A percentile compares a stretch with the other conserved stretches of the same genome.
These are phyloP conservation scores for Cyphomyrus plagiostoma DNA, from an alignment of 2,113 vertebrate species.

Conservation along the genomic window DNA sequence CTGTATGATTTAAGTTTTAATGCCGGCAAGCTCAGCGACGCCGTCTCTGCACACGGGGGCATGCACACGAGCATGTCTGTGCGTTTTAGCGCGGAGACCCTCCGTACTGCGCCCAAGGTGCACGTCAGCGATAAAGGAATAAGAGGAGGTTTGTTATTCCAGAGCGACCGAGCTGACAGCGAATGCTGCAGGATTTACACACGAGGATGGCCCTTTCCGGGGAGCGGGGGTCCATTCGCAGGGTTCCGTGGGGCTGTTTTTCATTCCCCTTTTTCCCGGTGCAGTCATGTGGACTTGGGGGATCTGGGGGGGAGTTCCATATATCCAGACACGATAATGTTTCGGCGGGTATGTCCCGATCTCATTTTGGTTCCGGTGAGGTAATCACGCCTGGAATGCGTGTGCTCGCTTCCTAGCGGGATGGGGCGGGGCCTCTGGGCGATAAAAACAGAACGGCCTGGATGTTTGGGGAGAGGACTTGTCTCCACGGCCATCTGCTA, in stretches of 20 bases:
- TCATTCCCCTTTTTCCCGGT: background rate
- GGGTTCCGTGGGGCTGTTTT: background rate
- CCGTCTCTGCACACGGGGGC: background rate
- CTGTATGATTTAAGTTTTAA: background rate
- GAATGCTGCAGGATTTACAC: background rate
- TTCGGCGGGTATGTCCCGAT: background rate
- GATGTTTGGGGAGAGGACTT: background rate
- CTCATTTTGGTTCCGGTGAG: background rate
- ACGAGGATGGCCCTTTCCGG: background rate
- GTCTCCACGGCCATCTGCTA: background rate
- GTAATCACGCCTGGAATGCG: background rate
- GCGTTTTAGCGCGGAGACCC: background rate
- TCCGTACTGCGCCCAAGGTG: slow-evolving; percentile 7
- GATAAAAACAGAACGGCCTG: background rate
- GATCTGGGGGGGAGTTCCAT: background rate
- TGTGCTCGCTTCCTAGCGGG: background rate
- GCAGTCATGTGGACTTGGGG: background rate
- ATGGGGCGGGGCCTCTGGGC: background rate
- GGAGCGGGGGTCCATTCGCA: background rate
- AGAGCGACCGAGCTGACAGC: background rate
- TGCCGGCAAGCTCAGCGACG: background rate
- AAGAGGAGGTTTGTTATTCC: background rate
- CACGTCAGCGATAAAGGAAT: slow-evolving; percentile 17
- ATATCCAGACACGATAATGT: background rate
- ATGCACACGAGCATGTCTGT: background rate